phyloP scores from a whole-genome alignment of 2,113 vertebrate genomes.

The Microtus ochrogaster region DNA sequence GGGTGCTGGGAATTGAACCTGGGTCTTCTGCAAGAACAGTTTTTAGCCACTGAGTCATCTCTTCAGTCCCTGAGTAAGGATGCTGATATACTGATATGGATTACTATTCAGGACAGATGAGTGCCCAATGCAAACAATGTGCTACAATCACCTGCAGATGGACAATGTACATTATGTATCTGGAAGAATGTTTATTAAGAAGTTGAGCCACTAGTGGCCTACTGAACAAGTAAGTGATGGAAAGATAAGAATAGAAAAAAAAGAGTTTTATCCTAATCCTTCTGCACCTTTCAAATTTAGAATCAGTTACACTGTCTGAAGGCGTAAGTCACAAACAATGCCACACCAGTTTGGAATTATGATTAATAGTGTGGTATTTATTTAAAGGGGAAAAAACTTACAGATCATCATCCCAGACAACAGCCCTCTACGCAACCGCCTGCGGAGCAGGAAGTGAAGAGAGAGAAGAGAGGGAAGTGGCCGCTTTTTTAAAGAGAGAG shows the following conservation, averaged over 20 bases:
- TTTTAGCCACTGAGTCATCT: neutral
- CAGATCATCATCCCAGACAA: too few species aligned
- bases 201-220: neutral
- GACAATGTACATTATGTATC: neutral
- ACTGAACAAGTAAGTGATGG: neutral
- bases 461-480: too few species aligned
- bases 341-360: too few species aligned
- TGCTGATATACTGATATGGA: neutral
- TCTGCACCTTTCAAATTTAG: conserved; percentile 25
- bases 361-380: too few species aligned
- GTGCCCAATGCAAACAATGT: neutral
- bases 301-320: neutral
- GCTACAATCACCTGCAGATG: neutral
- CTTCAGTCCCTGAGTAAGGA: neutral
- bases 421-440: too few species aligned
- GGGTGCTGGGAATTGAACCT: neutral
- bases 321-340: too few species aligned
- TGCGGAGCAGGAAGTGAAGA: too few species aligned
- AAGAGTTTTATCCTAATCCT: neutral
- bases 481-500: too few species aligned
- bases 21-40: neutral
- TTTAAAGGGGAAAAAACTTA: too few species aligned
- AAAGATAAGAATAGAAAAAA: conserved; percentile 7
- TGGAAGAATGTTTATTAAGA: conserved; percentile 22
- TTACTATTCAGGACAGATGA: conserved; percentile 15